These are phyloP conservation scores for Drosophila biarmipes DNA, from an alignment of 1,140 invertebrate species.

Conservation along the genomic window DNA sequence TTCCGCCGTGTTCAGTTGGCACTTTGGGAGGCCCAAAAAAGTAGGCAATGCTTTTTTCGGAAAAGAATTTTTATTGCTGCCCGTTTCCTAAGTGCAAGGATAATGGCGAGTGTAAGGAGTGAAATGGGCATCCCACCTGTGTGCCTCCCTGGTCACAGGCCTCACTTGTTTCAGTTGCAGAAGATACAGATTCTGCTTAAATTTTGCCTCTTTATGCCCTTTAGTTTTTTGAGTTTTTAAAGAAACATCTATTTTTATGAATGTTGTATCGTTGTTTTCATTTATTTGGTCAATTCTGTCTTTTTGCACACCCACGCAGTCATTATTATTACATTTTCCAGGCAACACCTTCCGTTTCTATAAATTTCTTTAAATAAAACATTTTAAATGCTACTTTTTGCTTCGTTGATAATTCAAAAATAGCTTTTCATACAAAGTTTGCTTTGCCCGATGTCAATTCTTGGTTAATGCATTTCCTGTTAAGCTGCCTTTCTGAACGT, in stretches of 20 bases:
- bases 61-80: slow-evolving; percentile 7
- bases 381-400: too few species aligned
- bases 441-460: not conserved
- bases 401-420: too few species aligned
- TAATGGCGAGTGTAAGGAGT: not conserved
- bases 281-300: too few species aligned
- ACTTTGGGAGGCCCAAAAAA: slow-evolving; percentile 33
- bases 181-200: not conserved
- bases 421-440: too few species aligned
- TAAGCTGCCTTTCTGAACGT: not conserved
- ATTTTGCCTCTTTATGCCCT: not conserved
- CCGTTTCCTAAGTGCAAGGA: slow-evolving; percentile 7
- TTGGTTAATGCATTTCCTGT: not conserved
- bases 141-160: not conserved
- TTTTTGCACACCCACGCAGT: too few species aligned
- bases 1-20: slow-evolving; percentile 21
- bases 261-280: fast-evolving
- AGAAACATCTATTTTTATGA: too few species aligned
- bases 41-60: slow-evolving; percentile 53
- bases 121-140: not conserved
- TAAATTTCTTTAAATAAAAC: too few species aligned
- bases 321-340: too few species aligned
- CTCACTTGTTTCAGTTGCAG: not conserved
- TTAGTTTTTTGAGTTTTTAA: too few species aligned
- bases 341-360: too few species aligned